Evolutionary conservation across 2,888 invertebrate species (phyloP).

Genomic region (Amphipoea oculea): DNA sequence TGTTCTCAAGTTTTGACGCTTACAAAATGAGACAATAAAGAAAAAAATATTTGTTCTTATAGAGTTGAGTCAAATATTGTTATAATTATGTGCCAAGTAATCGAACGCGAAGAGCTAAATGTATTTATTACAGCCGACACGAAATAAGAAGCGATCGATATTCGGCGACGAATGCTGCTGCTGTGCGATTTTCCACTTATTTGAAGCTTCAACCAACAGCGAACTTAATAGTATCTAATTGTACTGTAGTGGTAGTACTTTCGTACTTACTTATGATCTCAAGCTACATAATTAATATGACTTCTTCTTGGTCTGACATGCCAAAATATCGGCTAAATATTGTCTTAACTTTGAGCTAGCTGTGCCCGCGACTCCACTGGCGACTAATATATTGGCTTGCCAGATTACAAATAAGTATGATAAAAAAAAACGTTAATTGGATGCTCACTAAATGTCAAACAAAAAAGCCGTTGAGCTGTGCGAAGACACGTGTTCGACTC

Average conservation of each 20-base stretch:
- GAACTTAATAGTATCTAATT: neutral
- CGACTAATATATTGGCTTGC: neutral
- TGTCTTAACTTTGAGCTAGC: neutral
- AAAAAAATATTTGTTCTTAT: neutral
- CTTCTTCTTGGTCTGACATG: neutral
- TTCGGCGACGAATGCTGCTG: neutral
- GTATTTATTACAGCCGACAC: neutral
- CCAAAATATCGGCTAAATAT: neutral
- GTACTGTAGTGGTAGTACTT: neutral
- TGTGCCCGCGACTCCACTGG: neutral
- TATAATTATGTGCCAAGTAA: neutral
- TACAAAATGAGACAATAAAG: neutral
- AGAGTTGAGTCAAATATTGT: neutral
- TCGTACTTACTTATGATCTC: too few relatives aligned
- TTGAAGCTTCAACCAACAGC: neutral
- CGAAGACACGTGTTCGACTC: neutral
- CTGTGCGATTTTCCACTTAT: neutral
- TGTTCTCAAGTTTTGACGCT: neutral
- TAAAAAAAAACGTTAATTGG: neutral
- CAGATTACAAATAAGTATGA: neutral
- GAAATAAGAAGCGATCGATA: conserved; percentile 1
- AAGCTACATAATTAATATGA: neutral
- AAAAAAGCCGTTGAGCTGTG: neutral
- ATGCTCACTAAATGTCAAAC: neutral
- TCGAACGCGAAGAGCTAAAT: neutral